A percentile compares a stretch with the other conserved stretches of the same genome.
These are phyloP conservation scores for Istiophorus platypterus DNA, from an alignment of 2,113 vertebrate genomes.

Conservation along the genomic window DNA sequence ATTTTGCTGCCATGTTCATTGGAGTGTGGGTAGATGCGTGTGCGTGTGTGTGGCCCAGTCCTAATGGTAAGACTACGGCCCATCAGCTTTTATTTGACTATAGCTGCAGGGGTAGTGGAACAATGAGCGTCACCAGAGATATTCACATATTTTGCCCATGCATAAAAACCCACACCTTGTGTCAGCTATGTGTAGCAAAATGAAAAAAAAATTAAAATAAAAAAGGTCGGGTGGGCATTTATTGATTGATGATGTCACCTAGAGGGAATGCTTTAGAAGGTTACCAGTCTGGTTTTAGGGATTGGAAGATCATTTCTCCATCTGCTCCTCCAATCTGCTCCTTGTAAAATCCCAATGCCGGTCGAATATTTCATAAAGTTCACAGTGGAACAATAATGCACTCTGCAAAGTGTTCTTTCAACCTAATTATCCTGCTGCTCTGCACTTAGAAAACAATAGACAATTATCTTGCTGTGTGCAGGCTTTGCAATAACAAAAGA, in stretches of 20 bases:
- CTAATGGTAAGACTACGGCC: conserved; percentile 74
- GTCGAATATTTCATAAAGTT: conserved; percentile 82
- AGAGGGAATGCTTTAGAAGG: conserved; percentile 69
- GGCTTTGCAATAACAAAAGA: conserved; percentile 75
- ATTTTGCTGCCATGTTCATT: conserved; percentile 75
- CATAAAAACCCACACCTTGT: conserved; percentile 36
- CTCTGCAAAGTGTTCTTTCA: conserved; percentile 75
- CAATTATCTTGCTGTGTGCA: conserved; percentile 75
- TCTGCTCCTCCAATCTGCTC: conserved; percentile 63
- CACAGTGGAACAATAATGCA: conserved; percentile 80
- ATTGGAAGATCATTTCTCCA: conserved; percentile 69
- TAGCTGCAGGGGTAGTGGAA: conserved; percentile 68
- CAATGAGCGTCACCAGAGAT: conserved; percentile 60
- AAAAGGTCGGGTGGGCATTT: conserved; percentile 37
- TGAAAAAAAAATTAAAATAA: conserved; percentile 19
- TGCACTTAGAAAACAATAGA: conserved; percentile 75
- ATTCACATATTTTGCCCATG: conserved; percentile 8
- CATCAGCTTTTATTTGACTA: conserved; percentile 78
- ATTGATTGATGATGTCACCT: conserved; percentile 82
- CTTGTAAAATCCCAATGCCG: conserved; percentile 63
- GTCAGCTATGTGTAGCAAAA: conserved; percentile 38
- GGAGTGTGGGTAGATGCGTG: conserved; percentile 58
- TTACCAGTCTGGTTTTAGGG: conserved; percentile 61
- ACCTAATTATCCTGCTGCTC: conserved; percentile 78
- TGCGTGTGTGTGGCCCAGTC: conserved; percentile 53